Conservation (phyloP, 2,797 vertebrate genomes). For the Toxotes lorentzi region DNA sequence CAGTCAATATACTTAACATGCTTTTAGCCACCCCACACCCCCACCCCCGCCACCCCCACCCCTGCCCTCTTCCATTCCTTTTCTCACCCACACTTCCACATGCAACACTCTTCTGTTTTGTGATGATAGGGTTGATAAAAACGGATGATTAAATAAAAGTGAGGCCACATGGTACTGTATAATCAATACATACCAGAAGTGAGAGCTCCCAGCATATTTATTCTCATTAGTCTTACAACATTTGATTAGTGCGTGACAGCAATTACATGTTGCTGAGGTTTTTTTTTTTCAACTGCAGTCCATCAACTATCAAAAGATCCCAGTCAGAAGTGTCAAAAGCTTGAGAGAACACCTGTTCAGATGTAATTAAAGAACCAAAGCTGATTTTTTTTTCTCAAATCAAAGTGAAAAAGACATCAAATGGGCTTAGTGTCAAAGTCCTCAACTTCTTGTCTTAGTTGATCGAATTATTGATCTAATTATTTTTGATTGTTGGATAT, state of each 20-base stretch:
- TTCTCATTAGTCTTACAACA: constrained; percentile 70
- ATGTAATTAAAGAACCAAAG: constrained; percentile 38
- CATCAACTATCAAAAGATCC: constrained; percentile 50
- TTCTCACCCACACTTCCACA: constrained; percentile 24
- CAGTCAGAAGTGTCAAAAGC: constrained; percentile 41
- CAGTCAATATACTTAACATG: constrained; percentile 71
- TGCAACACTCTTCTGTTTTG: constrained; percentile 26
- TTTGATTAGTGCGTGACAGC: constrained; percentile 63
- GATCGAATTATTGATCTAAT: constrained; percentile 36
- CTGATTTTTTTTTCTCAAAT: constrained; percentile 3
- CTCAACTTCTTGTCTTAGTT: constrained; percentile 30
- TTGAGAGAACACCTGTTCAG: constrained; percentile 47
- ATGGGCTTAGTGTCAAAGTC: not conserved
- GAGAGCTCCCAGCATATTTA: constrained; percentile 55
- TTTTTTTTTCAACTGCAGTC: constrained; percentile 49
- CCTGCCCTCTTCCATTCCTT: not conserved
- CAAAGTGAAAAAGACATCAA: constrained; percentile 23
- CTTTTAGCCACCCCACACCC: constrained; percentile 61
- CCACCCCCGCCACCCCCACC: not conserved
- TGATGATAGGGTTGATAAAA: constrained; percentile 48
- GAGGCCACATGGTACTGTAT: constrained; percentile 45
- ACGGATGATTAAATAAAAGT: constrained; percentile 55
- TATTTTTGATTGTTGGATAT: constrained; percentile 29
- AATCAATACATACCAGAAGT: constrained; percentile 73
- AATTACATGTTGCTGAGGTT: constrained; percentile 47